Evolutionary conservation across 2,888 invertebrate genomes (phyloP).

Genomic region (Thelaira solivaga): DNA sequence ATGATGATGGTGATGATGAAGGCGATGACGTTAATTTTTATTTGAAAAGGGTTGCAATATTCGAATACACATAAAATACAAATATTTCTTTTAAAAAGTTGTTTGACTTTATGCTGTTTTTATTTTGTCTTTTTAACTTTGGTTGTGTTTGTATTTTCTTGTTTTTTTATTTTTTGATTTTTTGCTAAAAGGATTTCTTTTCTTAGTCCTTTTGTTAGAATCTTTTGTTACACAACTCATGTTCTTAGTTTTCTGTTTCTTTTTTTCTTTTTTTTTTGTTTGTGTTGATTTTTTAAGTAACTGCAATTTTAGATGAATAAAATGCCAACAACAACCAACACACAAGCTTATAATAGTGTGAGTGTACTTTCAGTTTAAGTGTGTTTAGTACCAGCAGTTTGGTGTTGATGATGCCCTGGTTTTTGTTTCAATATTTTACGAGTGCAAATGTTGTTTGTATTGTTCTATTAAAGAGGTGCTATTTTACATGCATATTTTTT

Average conservation of each 20-base stretch:
- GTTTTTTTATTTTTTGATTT: background rate
- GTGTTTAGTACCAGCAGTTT: conserved; percentile 39
- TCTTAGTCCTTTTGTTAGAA: conserved; percentile 42
- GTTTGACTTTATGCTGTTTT: conserved; percentile 67
- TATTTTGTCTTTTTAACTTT: background rate
- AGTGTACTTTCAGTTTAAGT: background rate
- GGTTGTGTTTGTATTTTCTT: background rate
- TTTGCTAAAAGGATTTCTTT: conserved; percentile 47
- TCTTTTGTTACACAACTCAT: conserved; percentile 46
- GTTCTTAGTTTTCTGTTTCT: no score
- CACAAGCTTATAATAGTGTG: background rate
- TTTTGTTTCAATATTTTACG: conserved; percentile 57
- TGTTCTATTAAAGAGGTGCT: conserved; percentile 45
- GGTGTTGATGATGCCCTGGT: conserved; percentile 42
- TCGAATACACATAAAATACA: background rate
- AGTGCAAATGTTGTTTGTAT: conserved; percentile 54
- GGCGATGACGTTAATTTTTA: no score
- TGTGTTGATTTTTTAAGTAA: conserved; percentile 37
- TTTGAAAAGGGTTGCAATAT: conserved; percentile 50
- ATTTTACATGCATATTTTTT: conserved; percentile 41
- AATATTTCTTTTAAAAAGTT: conserved; percentile 35
- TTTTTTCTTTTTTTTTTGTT: conserved; percentile 16
- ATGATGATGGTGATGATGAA: no score
- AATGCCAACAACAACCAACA: background rate
- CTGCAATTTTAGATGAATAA: conserved; percentile 44